Base-by-base conservation (phyloP, 2,888 invertebrate species). In the Nasonovia ribisnigri region DNA sequence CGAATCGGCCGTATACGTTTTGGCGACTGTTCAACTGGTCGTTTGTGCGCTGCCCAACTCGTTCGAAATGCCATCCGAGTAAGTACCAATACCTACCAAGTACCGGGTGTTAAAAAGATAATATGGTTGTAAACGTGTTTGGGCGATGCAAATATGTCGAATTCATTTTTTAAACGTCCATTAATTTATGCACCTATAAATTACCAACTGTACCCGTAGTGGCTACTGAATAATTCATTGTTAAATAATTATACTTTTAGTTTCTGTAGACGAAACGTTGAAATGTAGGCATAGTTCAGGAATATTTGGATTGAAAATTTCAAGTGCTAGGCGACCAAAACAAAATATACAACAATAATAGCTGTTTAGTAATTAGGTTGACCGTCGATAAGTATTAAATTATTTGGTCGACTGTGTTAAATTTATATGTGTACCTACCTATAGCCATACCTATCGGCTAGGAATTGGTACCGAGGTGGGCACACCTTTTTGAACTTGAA, bases 31-130 rank as follows among this genome's bases (percentile, higher is more conserved):
- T 46, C 93, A 42, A 26, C 20, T 90, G 67, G 90, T 54, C 42
- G 42, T 51, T 24, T 86, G 90, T 51, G 90, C 67, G 29, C 8
- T 93, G 84, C 93, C 93, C 60, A 86, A 84, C 86, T 51, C 90
- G 60, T 93, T 93, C 24, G 93, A 93, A 93, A 87, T 93, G 51
- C 93, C 93, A 46, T 90, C 93, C 86, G 51, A 93, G 93, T 93
- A 42, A 93, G 93, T 90, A n/a, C 1, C 11, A 46, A 46, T 11
- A 11, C 46, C 46, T 46, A 46, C 46, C 46, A 46, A 46, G 11
- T 46, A 46, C 46, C 46, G 1, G 8, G 10, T 46, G 11, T 11
- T 46, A 46, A 46, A 11, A 46, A 11, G n/a, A 46, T 46, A 1
- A 77, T 77, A 77, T 36, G 26, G 57, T 26, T 26, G 16, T 67